Base-by-base conservation (phyloP, 2,113 vertebrate genomes). In the Seriola dumerili region DNA sequence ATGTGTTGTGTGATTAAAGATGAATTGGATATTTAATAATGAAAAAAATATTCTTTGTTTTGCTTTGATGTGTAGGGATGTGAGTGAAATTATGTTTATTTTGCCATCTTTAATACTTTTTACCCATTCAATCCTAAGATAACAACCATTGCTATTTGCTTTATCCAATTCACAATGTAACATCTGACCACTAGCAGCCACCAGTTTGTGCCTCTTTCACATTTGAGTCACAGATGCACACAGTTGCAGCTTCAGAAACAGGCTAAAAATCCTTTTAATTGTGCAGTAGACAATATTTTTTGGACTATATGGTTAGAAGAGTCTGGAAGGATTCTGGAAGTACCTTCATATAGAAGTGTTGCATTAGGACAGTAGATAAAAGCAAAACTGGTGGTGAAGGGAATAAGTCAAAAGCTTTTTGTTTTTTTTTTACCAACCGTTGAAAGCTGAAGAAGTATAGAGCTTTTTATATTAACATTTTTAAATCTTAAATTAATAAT, bases 1-100 rank as follows among this genome's bases (percentile, higher is more conserved):
- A 21, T 74, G 7, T 52, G 29, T 80, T 86, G n/a, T 79, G 59
- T 59, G 17, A 77, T 74, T 65, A 75, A 83, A 88, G 13, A 8
- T 44, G 0, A 50, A 72, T 64, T 0, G 5, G 12, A 55, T 72
- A 61, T 85, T 77, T 55, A 75, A 71, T 52, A 40, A 57, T 67
- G 3, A 40, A 58, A 54, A 21, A n/a, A 2, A 13, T 3, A n/a
- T 16, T 7, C 4, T 29, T 40, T 59, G 7, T 76, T 17, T 72
- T 76, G 10, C 44, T 69, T 78, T 71, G 0, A 19, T 29, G 1
- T 64, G 2, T 8, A 1, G 14, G 14, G 13, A 32, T 66, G 32
- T 2, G 17, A 11, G 50, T 40, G n/a, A 38, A 61, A 63, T 46
- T 1, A 2, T 6, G 2, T 29, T 69, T 61, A 8, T 52, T 50